phyloP scores from a whole-genome alignment of 1,140 invertebrate species.

The Homalodisca vitripennis region DNA sequence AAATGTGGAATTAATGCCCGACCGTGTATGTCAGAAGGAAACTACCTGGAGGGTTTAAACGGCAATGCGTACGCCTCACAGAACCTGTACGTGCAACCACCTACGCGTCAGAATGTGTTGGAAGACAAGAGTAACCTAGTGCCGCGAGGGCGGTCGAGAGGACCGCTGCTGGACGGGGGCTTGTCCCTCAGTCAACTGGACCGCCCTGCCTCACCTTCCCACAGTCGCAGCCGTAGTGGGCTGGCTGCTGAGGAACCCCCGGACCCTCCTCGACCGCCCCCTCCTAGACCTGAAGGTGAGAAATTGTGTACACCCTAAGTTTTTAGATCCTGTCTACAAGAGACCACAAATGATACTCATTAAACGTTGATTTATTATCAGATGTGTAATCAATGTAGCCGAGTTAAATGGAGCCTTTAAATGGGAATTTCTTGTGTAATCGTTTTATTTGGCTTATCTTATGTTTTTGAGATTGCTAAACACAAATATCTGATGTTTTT shows the following conservation, averaged over 20 bases:
- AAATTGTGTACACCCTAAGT: too few species aligned
- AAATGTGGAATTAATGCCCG: too few species aligned
- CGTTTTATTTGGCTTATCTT: too few species aligned
- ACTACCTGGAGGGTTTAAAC: constrained; percentile 47
- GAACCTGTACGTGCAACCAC: constrained; percentile 89
- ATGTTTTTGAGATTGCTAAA: too few species aligned
- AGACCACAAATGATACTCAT: too few species aligned
- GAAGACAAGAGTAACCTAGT: constrained; percentile 71
- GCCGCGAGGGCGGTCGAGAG: constrained; percentile 64
- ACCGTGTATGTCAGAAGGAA: constrained; percentile 28
- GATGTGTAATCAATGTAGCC: too few species aligned
- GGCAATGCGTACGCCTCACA: constrained; percentile 75
- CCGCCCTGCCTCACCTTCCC: constrained; percentile 47
- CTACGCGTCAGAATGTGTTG: constrained; percentile 61
- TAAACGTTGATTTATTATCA: too few species aligned
- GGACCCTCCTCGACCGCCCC: constrained; percentile 80
- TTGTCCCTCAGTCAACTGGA: constrained; percentile 64
- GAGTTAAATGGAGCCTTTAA: too few species aligned
- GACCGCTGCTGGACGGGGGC: constrained; percentile 60
- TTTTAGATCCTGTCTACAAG: too few species aligned
- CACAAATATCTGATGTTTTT: too few species aligned
- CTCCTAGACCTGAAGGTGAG: constrained; percentile 76
- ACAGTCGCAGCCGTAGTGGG: constrained; percentile 43
- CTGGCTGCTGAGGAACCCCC: constrained; percentile 43
- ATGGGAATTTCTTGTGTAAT: too few species aligned